Base-by-base conservation (phyloP, 1,140 invertebrate species). In the Halesus radiatus region DNA sequence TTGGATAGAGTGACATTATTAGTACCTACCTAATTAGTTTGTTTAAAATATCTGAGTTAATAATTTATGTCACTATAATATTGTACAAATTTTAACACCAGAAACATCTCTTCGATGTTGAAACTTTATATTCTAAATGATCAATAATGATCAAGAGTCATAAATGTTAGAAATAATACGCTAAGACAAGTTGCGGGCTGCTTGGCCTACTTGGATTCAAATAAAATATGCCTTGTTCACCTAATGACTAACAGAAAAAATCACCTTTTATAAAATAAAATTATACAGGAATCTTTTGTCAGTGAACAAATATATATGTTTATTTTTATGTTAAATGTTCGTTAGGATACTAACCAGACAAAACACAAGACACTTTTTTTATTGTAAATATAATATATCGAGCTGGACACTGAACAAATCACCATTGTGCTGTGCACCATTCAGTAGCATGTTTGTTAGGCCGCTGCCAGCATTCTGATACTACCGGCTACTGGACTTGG, bases 1-100 rank as follows among this genome's bases (percentile, higher is more conserved):
- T 60, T 60, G 18, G 56, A 60, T 60, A 60, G 56, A 60, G 56
- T 60, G 56, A 23, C 56, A 60, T 18, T 8, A 60, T 60, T 60
- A 60, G 18, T 60, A 29, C 26, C 2, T 60, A 29, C 26, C 2
- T 29, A 22, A 18, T 60, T 60, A 22, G 56, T 60, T n/a, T 60
- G 56, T 45, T 45, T 45, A 3, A 45, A 45, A 45, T 45, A 45
- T 45, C 37, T 45, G 37, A 45, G 37, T 45, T 45, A 56, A 56
- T 29, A 16, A 26, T 64, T 22, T 22, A 52, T 77, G 37, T 77
- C 76, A 77, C 26, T 76, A 60, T 62, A 64, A 68, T 52, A 77
- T 66, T 77, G 76, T 77, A 77, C 76, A 77, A 77, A 77, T 77
- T 64, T 37, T 54, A 77, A 77, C 76, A 77, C 76, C 76, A 77